Conservation (phyloP, 2,113 vertebrate species). For the Stigmatopora nigra region DNA sequence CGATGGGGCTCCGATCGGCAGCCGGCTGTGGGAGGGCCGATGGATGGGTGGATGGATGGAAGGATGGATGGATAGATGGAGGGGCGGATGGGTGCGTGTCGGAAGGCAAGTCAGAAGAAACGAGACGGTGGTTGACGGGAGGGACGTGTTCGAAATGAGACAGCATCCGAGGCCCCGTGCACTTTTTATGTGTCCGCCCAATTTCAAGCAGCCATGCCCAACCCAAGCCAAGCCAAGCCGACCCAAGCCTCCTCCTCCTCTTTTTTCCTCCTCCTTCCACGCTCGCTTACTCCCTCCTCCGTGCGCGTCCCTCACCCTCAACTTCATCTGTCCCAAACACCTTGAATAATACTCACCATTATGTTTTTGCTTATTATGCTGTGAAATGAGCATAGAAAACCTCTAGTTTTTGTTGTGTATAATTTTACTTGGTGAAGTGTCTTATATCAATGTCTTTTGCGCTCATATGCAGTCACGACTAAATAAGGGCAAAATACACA, state of each 20-base stretch:
- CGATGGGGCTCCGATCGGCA: neutral
- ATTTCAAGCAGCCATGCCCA: conserved; percentile 55
- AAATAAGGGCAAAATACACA: no score
- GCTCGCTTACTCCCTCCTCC: conserved; percentile 42
- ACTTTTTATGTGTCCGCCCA: conserved; percentile 75
- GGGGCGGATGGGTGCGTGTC: neutral
- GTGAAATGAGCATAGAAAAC: no score
- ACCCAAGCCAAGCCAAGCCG: no score
- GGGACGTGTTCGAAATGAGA: conserved; percentile 63
- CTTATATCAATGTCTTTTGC: no score
- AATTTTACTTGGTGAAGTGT: no score
- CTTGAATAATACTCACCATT: conserved; percentile 44
- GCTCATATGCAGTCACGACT: no score
- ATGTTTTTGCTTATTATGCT: no score
- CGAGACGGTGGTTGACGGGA: conserved; percentile 32
- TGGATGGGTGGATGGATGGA: neutral
- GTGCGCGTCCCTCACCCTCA: conserved; percentile 14
- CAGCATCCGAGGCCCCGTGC: conserved; percentile 62
- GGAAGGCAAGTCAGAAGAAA: neutral
- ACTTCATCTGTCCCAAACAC: conserved; percentile 56
- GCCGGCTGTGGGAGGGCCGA: neutral
- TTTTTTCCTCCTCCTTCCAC: conserved; percentile 53
- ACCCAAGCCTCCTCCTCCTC: conserved; percentile 1
- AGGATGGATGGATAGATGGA: no score
- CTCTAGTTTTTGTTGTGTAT: no score